Base-by-base conservation (phyloP, 2,888 invertebrate species). In the Malthinus seriepunctatus region DNA sequence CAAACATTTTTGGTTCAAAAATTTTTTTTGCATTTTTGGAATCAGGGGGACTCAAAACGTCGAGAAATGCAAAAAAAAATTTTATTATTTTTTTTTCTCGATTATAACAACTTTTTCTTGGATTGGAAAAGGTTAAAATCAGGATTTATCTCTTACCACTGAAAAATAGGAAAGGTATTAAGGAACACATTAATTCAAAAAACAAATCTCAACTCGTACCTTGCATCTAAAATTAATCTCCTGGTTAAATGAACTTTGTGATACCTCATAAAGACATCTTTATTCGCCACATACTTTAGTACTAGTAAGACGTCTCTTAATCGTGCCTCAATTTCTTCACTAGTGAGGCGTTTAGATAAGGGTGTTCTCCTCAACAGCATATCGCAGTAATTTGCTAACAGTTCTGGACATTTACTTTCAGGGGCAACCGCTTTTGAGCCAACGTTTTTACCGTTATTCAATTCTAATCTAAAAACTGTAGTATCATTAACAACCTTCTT, bases 211-310 rank as follows among this genome's bases (percentile, higher is more conserved):
- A 37, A 14, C 9, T 57, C 58, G 61, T 67, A 77, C 77, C 77
- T 78, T 11, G 97, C 95, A 77, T 99, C 98, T 67, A 99, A 84
- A 76, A 99, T 98, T 65, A 99, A 86, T 62, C 95, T 86, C 71
- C 99, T 84, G 6, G 98, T 97, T 64, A 99, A 83, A 81, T 99
- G 98, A 45, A 96, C 97, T 79, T 99, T 98, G 79, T 99, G 97
- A 79, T 97, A 99, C 67, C 97, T 85, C 98, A 99, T 99, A 79
- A 99, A 99, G 31, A 99, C 97, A 83, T 99, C 99, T 79, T 99
- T 99, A 80, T 98, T 99, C 78, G 95, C 94, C 67, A 99, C 96
- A 80, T 99, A 99, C 79, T 99, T 99, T 65, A 99, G 84, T 65
- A 99, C 97, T 76, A 99, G 82, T 64, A 99, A 81, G 69, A 99